These are phyloP conservation scores for Ectemnius continuus DNA, from an alignment of 2,888 invertebrate species.

Conservation along the genomic window DNA sequence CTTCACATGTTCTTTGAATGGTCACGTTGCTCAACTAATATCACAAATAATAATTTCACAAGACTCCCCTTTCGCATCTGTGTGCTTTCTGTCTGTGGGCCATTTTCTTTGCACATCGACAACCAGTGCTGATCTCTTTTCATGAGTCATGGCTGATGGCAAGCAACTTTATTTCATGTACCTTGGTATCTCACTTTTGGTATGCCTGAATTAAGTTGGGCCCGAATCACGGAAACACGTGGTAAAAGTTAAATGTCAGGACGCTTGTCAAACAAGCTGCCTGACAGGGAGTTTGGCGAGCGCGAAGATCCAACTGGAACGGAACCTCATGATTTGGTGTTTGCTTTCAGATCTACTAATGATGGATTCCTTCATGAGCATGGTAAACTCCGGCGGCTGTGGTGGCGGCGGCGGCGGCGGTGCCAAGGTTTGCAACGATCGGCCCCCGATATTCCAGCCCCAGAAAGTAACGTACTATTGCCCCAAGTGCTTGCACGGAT, in stretches of 20 bases:
- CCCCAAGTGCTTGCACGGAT: conserved; percentile 68
- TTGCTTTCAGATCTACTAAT: conserved; percentile 62
- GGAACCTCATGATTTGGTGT: conserved; percentile 34
- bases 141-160: conserved; percentile 9
- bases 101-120: conserved; percentile 7
- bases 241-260: not conserved
- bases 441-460: not conserved
- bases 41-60: conserved; percentile 12
- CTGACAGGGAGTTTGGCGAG: not conserved
- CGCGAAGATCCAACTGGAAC: conserved; percentile 2
- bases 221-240: not conserved
- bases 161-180: not conserved
- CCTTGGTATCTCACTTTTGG: too few species aligned
- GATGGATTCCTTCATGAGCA: conserved; percentile 56
- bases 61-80: conserved; percentile 21
- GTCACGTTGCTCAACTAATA: conserved; percentile 23
- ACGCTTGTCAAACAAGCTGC: conserved; percentile 19
- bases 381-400: conserved; percentile 28
- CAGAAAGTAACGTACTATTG: conserved; percentile 61
- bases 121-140: not conserved
- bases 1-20: not conserved
- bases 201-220: too few species aligned
- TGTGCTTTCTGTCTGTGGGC: conserved; percentile 38
- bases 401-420: not conserved
- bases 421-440: conserved; percentile 1